Base-by-base conservation (phyloP, 2,797 vertebrate species). In the Chromobotia macracanthus region DNA sequence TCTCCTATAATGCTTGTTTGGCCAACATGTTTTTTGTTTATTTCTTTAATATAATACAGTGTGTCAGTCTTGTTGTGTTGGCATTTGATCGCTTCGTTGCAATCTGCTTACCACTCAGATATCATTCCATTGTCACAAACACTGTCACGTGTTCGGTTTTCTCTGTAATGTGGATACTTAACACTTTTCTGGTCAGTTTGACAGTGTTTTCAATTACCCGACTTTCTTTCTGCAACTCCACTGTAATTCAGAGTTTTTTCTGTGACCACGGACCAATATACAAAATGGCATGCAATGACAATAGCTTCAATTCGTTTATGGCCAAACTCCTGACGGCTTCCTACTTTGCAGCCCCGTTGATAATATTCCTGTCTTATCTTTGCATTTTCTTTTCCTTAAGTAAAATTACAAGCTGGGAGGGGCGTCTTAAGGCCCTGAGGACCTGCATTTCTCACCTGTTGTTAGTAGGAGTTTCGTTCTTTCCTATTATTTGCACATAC, bases 1-100 rank as follows among this genome's bases (percentile, higher is more conserved):
- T 87, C 35, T 46, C 70, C 1, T 86, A 75, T 23, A 71, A 74
- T 15, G 82, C 77, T 31, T 87, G 84, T 82, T 74, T 87, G 35
- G 25, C 60, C 2, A 84, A 84, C 46, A 83, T 87, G 75, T 87
- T 87, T 81, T 86, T 87, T 82, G 82, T 82, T 1, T 81, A 61
- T 51, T 82, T 83, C 21, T 83, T 85, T 56, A 74, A 9, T 70
- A 38, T 60, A 5, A 74, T 80, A 46, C 77, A 85, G 41, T 80
- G 77, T 5, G 1, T 50, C 28, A 80, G 19, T 41, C 80, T 86
- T 69, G 79, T 76, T 61, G 73, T 77, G 1, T 25, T 87, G 53
- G 76, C 82, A 19, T 85, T 81, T 69, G 85, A 85, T 46, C 82
- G 85, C 15, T 85, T 79, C 35, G 56, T 84, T 80, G 82, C 86